Evolutionary conservation across 2,888 invertebrate genomes (phyloP).

Genomic region (Limenitis camilla): DNA sequence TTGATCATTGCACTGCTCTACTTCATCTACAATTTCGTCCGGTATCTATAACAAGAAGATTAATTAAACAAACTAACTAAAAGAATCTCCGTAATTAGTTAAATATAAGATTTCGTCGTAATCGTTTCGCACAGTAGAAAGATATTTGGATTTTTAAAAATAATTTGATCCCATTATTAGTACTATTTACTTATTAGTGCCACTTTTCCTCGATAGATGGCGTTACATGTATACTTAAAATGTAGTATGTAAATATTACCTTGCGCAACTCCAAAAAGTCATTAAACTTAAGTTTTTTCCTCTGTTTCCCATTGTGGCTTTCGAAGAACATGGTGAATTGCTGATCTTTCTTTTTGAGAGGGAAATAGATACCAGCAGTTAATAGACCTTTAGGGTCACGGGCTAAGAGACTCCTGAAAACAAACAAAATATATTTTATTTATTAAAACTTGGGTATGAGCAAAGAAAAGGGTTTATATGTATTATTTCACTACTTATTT

Average conservation of each 20-base stretch:
- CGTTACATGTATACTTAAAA: too few relatives aligned
- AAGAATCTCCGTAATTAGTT: not conserved
- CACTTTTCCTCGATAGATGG: too few relatives aligned
- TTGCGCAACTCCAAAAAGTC: conserved; percentile 78
- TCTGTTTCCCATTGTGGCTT: conserved; percentile 78
- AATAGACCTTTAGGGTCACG: conserved; percentile 89
- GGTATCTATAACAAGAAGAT: conserved; percentile 57
- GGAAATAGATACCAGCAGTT: conserved; percentile 89
- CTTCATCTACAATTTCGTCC: conserved; percentile 77
- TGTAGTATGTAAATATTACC: too few relatives aligned
- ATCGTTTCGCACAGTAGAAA: too few relatives aligned
- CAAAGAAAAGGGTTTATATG: not conserved
- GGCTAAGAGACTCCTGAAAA: conserved; percentile 82
- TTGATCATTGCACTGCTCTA: conserved; percentile 83
- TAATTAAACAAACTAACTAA: not conserved
- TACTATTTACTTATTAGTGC: too few relatives aligned
- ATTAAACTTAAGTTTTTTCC: conserved; percentile 84
- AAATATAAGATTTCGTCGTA: too few relatives aligned
- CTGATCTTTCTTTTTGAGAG: conserved; percentile 77
- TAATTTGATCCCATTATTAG: too few relatives aligned
- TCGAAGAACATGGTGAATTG: conserved; percentile 88
- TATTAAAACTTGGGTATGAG: not conserved
- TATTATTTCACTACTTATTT: too few relatives aligned
- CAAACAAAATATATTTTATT: conserved; percentile 1
- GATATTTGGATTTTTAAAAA: too few relatives aligned